Conservation (phyloP, 2,797 vertebrate species). For the Peromyscus aztecus region DNA sequence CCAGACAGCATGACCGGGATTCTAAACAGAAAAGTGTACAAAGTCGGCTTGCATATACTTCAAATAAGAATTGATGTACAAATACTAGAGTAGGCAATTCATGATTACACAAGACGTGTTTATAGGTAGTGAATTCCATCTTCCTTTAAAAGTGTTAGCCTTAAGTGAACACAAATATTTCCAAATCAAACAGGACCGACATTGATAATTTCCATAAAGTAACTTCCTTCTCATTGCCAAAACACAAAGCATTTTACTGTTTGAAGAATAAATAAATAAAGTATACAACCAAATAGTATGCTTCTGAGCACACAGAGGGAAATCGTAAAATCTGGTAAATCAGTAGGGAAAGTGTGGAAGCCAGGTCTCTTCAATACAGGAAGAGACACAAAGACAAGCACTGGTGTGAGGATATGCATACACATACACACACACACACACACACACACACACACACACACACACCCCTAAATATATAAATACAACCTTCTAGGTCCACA, state of each 20-base stretch:
- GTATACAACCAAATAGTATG: conserved; percentile 3
- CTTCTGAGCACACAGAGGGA: neutral
- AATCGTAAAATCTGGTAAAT: neutral
- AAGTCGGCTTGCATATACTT: conserved; percentile 3
- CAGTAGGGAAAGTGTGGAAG: neutral
- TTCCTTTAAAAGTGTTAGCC: conserved; percentile 41
- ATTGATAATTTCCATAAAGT: conserved; percentile 33
- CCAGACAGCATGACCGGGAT: neutral
- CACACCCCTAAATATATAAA: neutral
- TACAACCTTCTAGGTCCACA: neutral
- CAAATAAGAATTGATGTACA: conserved; percentile 31
- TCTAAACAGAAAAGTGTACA: conserved; percentile 47
- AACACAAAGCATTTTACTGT: neutral
- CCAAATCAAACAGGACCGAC: neutral
- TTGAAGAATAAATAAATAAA: conserved; percentile 64
- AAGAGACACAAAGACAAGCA: neutral
- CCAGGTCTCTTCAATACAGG: neutral
- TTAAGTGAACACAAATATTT: conserved; percentile 36
- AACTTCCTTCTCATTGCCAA: conserved; percentile 1
- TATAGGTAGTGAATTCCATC: conserved; percentile 47
- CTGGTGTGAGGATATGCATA: neutral
- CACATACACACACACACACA: neutral
- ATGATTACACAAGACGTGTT: conserved; percentile 10
- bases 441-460: neutral
- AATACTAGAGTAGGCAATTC: conserved; percentile 24